These are phyloP conservation scores for Etheostoma nigrum DNA, from an alignment of 2,797 vertebrate genomes.

Conservation along the genomic window DNA sequence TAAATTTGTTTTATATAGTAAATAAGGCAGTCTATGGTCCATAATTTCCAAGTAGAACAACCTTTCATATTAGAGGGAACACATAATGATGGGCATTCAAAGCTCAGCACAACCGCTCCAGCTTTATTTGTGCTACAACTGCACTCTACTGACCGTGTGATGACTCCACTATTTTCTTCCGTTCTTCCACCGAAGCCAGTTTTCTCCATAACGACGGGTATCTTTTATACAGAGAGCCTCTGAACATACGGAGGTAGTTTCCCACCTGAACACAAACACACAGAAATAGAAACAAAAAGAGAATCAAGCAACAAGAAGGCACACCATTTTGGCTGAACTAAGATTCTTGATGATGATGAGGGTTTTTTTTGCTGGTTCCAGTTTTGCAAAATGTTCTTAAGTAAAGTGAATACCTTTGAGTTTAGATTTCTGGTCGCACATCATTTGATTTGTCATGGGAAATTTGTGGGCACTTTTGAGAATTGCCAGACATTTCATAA, in stretches of 20 bases:
- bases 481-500: too few relatives aligned
- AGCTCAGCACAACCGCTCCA: neutral
- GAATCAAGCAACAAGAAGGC: neutral
- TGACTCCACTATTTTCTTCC: conserved; percentile 98
- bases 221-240: conserved; percentile 96
- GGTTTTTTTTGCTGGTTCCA: neutral
- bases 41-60: neutral
- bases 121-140: neutral
- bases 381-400: neutral
- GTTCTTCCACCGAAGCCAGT: conserved; percentile 95
- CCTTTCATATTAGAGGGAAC: neutral
- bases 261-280: conserved; percentile 88
- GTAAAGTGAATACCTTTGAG: neutral
- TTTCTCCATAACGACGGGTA: conserved; percentile 97
- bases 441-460: neutral
- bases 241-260: conserved; percentile 98
- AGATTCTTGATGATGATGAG: neutral
- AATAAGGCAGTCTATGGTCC: neutral
- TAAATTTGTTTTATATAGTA: neutral
- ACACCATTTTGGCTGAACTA: neutral
- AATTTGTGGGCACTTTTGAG: too few relatives aligned
- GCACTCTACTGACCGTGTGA: conserved; percentile 91
- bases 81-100: neutral
- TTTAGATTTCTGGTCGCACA: neutral
- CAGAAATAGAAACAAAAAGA: neutral